Conservation (phyloP, 2,113 vertebrate genomes). For the Terrapene triunguis region DNA sequence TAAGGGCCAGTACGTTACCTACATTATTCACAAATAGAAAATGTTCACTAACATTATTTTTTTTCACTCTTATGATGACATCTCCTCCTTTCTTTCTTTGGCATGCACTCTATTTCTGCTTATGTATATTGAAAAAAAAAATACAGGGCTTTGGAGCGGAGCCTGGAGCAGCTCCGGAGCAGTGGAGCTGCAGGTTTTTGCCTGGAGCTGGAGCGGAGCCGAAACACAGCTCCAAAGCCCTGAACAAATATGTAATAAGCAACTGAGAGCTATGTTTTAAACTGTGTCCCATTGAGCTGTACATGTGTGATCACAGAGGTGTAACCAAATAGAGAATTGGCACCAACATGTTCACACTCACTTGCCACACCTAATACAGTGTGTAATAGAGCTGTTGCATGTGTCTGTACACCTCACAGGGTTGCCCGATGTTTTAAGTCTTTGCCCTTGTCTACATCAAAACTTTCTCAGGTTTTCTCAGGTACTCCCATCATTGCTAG, state of each 20-base stretch:
- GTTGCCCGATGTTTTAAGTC: not conserved
- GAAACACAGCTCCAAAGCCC: too few species aligned
- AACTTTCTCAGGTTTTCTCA: not conserved
- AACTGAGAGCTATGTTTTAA: not conserved
- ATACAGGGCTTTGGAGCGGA: too few species aligned
- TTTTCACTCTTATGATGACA: not conserved
- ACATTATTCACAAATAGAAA: not conserved
- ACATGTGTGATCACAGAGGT: not conserved
- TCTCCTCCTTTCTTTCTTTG: slow-evolving; percentile 26
- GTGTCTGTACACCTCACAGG: not conserved
- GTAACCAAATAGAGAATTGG: not conserved
- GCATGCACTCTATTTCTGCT: slow-evolving; percentile 15
- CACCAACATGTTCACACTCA: not conserved
- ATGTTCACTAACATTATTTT: not conserved
- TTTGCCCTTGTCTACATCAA: not conserved
- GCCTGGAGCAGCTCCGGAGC: too few species aligned
- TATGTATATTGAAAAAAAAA: slow-evolving; percentile 10
- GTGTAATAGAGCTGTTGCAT: not conserved
- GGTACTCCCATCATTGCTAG: not conserved
- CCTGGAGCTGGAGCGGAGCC: too few species aligned
- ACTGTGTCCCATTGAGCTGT: not conserved
- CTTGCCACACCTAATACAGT: not conserved
- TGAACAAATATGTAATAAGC: slow-evolving; percentile 26
- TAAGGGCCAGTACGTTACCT: not conserved
- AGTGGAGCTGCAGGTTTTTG: too few species aligned